Evolutionary conservation across 2,888 invertebrate genomes (phyloP).

Genomic region (Choreutis nemorana): DNA sequence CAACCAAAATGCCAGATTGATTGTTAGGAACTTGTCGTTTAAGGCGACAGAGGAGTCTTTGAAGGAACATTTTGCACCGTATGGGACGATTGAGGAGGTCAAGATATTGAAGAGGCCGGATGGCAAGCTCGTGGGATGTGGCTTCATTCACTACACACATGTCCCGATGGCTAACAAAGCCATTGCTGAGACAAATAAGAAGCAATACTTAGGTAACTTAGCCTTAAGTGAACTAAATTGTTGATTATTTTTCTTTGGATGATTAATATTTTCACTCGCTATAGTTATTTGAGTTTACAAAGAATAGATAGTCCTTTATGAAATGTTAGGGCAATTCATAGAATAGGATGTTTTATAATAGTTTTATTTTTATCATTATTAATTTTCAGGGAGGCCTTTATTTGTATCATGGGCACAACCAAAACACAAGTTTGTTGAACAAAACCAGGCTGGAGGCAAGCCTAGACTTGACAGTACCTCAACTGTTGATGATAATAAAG

Average conservation of each 20-base stretch:
- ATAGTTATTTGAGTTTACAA: too few species aligned
- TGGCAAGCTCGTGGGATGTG: constrained; percentile 84
- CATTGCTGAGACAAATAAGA: constrained; percentile 71
- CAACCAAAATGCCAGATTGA: constrained; percentile 64
- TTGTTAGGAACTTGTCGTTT: constrained; percentile 74
- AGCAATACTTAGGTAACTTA: constrained; percentile 65
- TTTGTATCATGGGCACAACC: constrained; percentile 87
- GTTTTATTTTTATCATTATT: constrained; percentile 4
- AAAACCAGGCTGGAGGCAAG: constrained; percentile 16
- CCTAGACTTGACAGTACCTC: constrained; percentile 15
- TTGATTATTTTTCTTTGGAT: too few species aligned
- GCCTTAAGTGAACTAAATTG: constrained; percentile 1
- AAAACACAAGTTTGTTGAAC: constrained; percentile 72
- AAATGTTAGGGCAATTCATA: too few species aligned
- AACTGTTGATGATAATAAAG: constrained; percentile 14
- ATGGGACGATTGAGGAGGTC: constrained; percentile 79
- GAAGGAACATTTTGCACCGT: constrained; percentile 73
- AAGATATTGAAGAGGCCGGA: constrained; percentile 76
- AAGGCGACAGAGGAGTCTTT: constrained; percentile 78
- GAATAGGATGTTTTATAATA: too few species aligned
- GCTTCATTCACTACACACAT: constrained; percentile 84
- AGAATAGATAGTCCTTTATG: too few species aligned
- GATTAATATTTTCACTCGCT: too few species aligned
- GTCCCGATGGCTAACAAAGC: constrained; percentile 84
- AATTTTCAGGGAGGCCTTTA: constrained; percentile 64